Conservation (phyloP, 2,113 vertebrate species). For the Clarias gariepinus region DNA sequence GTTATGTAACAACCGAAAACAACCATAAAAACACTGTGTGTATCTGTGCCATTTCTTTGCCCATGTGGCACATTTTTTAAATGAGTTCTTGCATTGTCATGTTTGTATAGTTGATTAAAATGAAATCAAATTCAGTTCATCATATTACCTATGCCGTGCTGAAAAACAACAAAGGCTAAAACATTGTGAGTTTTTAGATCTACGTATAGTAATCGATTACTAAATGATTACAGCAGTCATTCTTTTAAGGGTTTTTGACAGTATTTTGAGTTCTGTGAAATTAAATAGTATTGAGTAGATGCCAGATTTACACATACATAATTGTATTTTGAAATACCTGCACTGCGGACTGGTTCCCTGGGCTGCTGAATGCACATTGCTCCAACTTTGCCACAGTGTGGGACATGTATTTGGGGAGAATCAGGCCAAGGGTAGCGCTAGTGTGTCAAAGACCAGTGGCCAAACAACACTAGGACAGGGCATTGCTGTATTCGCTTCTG, state of each 20-base stretch:
- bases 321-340: not conserved
- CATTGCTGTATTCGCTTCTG: not conserved
- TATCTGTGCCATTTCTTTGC: too few species aligned
- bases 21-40: too few species aligned
- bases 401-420: slow-evolving; percentile 6
- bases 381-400: slow-evolving; percentile 26
- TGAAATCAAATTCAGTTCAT: too few species aligned
- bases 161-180: too few species aligned
- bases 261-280: not conserved
- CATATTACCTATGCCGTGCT: too few species aligned
- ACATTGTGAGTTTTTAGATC: too few species aligned
- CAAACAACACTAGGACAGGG: not conserved
- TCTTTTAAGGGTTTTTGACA: not conserved
- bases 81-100: too few species aligned
- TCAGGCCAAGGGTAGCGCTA: slow-evolving; percentile 34
- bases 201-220: not conserved
- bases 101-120: too few species aligned
- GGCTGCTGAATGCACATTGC: not conserved
- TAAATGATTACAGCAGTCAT: not conserved
- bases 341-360: not conserved
- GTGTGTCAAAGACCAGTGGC: not conserved
- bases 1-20: too few species aligned
- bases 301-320: not conserved
- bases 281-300: not conserved
- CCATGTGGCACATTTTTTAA: too few species aligned